Evolutionary conservation across 30 jellyfish, hydroid and myxozoan species (phyloP), one percentile per base, ranked within the genome.

Genomic region (Pelagia noctiluca): DNA sequence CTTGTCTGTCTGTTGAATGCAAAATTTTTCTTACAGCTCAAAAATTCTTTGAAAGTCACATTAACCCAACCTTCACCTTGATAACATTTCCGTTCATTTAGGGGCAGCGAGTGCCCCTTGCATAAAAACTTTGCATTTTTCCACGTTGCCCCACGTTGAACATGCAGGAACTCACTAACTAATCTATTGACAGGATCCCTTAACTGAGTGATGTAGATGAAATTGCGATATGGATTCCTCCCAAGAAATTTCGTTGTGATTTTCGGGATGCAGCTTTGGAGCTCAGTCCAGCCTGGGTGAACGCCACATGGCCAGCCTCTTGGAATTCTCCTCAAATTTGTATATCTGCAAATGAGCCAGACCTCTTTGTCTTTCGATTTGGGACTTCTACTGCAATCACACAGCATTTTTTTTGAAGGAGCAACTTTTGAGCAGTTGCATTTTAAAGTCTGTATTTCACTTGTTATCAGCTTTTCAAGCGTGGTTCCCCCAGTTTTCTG

Each of bases 301-400:
- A 88, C 63, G 3, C 99, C 99, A 83, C 99, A 94, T 5, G 99
- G 99, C 99, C 99, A 94, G 11, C 26, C 46, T 21, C 78, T 85
- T 35, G 25, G 34, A 2, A 10, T 1, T 22, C 12, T 42, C 22
- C 49, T 37, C 24, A 80, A 37, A n/a, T 71, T 66, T 30, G 89
- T 50, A 64, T 88, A 94, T 68, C 99, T 53, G 57, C 95, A 81
- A 36, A 94, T 85, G 21, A 94, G 50, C 99, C 99, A 94, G 26
- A 52, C 68, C 21, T 52, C 68, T 25, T 91, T 77, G 13, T 71
- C 90, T 5, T 84, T 74, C 3, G 83, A 63, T 21, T n/a, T n/a
- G n/a, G n/a, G n/a, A n/a, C 63, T 50, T 25, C 97, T 73, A 23
- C 54, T 50, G 71, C 99, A 94, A 53, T 67, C 67, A 63, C 97